Percentiles rank a stretch among this genome's conserved stretches.
phyloP scores from a whole-genome alignment of 2,113 vertebrate genomes.

The Chrysemys picta region DNA sequence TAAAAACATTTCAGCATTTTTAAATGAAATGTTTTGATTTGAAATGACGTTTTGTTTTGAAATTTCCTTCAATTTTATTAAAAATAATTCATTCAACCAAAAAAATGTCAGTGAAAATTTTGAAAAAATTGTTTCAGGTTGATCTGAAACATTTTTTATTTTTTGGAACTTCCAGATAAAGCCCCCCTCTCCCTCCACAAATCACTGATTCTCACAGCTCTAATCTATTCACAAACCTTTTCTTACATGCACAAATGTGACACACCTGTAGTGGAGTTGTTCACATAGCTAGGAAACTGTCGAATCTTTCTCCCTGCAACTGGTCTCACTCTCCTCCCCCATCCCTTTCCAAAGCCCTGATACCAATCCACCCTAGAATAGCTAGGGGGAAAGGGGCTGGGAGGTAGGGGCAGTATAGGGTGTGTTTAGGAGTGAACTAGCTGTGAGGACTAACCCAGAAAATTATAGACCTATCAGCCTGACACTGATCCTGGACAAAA shows the following conservation, averaged over 20 bases:
- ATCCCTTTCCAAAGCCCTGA: background rate
- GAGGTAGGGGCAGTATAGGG: background rate
- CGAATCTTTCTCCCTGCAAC: background rate
- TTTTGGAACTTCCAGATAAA: too few species aligned
- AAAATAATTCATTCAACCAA: too few species aligned
- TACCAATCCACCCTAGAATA: rapidly evolving
- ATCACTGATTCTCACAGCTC: too few species aligned
- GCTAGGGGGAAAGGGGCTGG: background rate
- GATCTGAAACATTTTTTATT: too few species aligned
- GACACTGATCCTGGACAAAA: background rate
- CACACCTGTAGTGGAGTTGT: background rate
- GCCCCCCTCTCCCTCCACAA: too few species aligned
- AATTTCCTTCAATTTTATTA: too few species aligned
- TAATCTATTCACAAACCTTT: background rate
- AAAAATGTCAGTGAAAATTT: too few species aligned
- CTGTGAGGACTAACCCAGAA: background rate
- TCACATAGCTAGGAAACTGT: background rate
- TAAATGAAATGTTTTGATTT: too few species aligned
- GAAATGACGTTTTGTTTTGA: too few species aligned
- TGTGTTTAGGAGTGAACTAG: background rate
- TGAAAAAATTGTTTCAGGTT: too few species aligned
- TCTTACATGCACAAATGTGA: background rate
- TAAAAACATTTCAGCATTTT: too few species aligned
- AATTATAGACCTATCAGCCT: background rate
- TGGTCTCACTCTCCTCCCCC: background rate